These are phyloP conservation scores for Clangula hyemalis DNA, from an alignment of 2,797 vertebrate genomes.

Conservation along the genomic window DNA sequence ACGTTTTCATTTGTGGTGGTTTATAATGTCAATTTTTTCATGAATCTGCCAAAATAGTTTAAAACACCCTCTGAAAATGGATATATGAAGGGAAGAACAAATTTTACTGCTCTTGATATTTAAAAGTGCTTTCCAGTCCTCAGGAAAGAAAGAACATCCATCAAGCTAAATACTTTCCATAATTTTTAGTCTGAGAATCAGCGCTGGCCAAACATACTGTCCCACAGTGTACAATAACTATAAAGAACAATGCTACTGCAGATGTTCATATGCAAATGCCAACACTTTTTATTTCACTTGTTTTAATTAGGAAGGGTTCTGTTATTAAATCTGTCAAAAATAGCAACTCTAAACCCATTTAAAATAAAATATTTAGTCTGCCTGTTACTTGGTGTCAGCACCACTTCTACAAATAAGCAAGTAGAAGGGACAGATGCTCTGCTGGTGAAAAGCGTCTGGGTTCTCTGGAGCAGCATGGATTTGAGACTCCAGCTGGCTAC, in stretches of 20 bases:
- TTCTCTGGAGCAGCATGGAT: not conserved
- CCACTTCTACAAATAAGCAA: not conserved
- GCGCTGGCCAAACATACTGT: constrained; percentile 15
- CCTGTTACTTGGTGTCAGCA: constrained; percentile 26
- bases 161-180: not conserved
- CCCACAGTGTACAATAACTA: constrained; percentile 6
- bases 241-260: constrained; percentile 41
- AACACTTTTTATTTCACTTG: constrained; percentile 54
- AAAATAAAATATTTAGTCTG: constrained; percentile 46
- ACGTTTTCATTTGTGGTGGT: not conserved
- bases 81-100: not conserved
- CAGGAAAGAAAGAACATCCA: constrained; percentile 10
- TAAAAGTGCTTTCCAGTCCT: not conserved
- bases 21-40: not conserved
- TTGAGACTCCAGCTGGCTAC: not conserved
- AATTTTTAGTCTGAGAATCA: constrained; percentile 44
- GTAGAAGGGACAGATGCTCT: not conserved
- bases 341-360: not conserved
- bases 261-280: constrained; percentile 59
- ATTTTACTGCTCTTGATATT: not conserved
- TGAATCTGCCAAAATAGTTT: not conserved
- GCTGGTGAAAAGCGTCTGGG: not conserved
- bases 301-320: constrained; percentile 63
- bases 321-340: constrained; percentile 45
- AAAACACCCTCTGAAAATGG: not conserved